These are phyloP conservation scores for Brachionus manjavacas DNA, from an alignment of 1,140 invertebrate species.

Conservation along the genomic window DNA sequence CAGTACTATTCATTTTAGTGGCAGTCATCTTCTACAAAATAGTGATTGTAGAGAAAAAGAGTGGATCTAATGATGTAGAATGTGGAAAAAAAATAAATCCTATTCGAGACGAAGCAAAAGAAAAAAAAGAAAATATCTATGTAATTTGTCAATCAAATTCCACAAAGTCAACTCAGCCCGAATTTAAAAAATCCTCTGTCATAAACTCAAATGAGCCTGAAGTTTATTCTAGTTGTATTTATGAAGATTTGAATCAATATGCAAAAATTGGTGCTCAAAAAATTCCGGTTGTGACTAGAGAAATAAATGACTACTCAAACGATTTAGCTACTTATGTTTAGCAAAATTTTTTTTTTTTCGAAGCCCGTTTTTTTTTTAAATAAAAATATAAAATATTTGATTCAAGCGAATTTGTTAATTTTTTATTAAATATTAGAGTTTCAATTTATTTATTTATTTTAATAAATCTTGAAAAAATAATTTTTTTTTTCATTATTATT, in stretches of 20 bases:
- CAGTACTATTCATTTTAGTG: neutral
- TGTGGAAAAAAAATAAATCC: neutral
- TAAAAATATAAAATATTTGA: neutral
- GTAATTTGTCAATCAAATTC: conserved; percentile 5
- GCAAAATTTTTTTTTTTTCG: neutral
- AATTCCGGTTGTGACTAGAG: neutral
- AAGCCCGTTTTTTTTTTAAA: neutral
- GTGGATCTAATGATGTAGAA: neutral
- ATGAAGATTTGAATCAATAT: conserved; percentile 10
- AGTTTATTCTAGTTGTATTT: conserved; percentile 17
- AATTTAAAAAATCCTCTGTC: neutral
- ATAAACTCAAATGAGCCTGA: neutral
- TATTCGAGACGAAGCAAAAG: neutral
- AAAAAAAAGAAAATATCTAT: conserved; percentile 30
- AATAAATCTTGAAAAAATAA: neutral
- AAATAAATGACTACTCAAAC: neutral
- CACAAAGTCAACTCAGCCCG: neutral
- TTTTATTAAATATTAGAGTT: neutral
- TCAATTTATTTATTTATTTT: neutral
- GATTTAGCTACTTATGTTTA: conserved; percentile 32
- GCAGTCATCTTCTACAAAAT: conserved; percentile 2
- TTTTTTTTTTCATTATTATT: no score
- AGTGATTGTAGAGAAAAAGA: neutral
- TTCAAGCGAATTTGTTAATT: neutral
- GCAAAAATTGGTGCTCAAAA: neutral